Evolutionary conservation across 2,888 invertebrate species (phyloP), one percentile per base, ranked within the genome.

Genomic region (Hemithea aestivaria): DNA sequence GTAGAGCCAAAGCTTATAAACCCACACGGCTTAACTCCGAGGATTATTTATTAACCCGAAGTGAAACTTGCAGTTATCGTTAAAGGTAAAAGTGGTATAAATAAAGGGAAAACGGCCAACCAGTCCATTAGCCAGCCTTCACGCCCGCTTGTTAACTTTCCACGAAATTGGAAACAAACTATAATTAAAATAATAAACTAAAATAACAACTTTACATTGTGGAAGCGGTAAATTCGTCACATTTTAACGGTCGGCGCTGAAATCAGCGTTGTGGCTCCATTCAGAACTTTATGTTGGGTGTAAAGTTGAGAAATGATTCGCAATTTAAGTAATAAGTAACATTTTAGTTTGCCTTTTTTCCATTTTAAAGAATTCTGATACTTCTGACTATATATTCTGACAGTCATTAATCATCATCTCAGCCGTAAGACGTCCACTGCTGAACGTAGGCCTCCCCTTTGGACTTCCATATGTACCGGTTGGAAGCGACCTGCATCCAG

Each of bases 61-160:
- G 62, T 59, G 54, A 56, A 54, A 51, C 50, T 54, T 51, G 49
- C 45, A 59, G 56, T 60, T 62, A 56, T 51, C 51, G 40, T 58
- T 53, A 63, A 51, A 21, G 31, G 31, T 41, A 52, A 55, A 53
- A 45, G 45, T 43, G 42, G 29, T 34, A 48, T 53, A 48, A 45
- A 51, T 46, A 53, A 37, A 44, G 43, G 36, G 30, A 24, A 24
- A 37, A 34, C 28, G 23, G 27, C 34, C 27, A 45, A 40, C 48
- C 45, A 36, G 39, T 37, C 49, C 46, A 46, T 49, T 49, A 49
- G 35, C 29, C 35, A 27, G 20, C 22, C 11, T 20, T 35, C 31
- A 25, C 36, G 28, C 31, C 40, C 25, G 33, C 39, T 24, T 44
- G 20, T 30, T 28, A 42, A 42, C 42, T 42, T 40, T 40, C 22